Evolutionary conservation across 2,888 invertebrate genomes (phyloP), one percentile per base, ranked within the genome.

Genomic region (Alsophila aescularia): DNA sequence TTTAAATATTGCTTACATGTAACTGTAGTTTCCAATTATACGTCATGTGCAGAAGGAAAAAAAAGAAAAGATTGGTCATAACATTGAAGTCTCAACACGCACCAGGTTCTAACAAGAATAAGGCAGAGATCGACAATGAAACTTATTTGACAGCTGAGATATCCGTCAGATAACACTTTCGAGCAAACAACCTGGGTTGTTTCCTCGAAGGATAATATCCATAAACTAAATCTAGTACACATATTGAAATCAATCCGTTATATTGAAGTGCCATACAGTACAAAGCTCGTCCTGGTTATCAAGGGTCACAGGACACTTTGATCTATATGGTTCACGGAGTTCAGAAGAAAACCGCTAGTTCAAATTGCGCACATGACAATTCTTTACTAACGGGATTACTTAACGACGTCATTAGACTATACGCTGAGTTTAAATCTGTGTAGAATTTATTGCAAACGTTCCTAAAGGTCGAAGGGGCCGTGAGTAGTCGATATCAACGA

Each of bases 1-100:
- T 54, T 31, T 21, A 48, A 45, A 43, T 54, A 54, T 54, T 54
- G 49, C 54, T 54, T 54, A 54, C 54, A 49, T 39, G 39, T 54
- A 49, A 49, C 54, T 49, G 54, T 32, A 37, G 54, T 34, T 35
- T 54, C 54, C 54, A 18, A 36, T 32, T 39, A 40, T 16, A 44
- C 34, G 37, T 53, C 42, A 48, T 53, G 54, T 44, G 49, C 54
- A 34, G 39, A 34, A 40, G 24, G 36, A 45, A 44, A 42, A n/a
- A 53, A 48, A 43, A 34, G 15, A 48, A 43, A 40, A 54, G 16
- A 44, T 39, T 39, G 15, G 10, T 48, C 36, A 49, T 42, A 44
- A 36, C 41, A 42, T 43, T 49, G 16, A 16, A 34, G 9, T 35
- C 21, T 36, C 10, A 36, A 42, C 37, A 37, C 10, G 29, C 29